Evolutionary conservation across 2,888 invertebrate species (phyloP).

Genomic region (Anaspis maculata): DNA sequence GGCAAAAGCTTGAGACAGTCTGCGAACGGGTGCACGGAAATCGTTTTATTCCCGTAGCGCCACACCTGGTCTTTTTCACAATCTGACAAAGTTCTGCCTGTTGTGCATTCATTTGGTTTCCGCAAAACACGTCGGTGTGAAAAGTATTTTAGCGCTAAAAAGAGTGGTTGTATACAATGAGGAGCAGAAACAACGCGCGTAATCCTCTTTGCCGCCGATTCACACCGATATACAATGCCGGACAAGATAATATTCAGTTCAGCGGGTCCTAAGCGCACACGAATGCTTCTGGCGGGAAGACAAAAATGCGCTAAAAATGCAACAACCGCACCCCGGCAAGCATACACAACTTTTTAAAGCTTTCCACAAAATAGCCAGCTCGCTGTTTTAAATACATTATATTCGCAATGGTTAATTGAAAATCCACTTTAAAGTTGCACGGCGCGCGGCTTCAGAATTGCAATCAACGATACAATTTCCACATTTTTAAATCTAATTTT

Average conservation of each 20-base stretch:
- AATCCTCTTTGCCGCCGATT: slow-evolving; percentile 21
- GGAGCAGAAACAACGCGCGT: slow-evolving; percentile 13
- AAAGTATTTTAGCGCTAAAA: slow-evolving; percentile 2
- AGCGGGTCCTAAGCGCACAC: slow-evolving; percentile 9
- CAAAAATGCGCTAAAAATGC: slow-evolving; percentile 5
- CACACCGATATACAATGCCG: slow-evolving; percentile 20
- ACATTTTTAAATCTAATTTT: slow-evolving; percentile 40
- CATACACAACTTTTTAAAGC: slow-evolving; percentile 6
- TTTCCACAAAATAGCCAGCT: slow-evolving; percentile 11
- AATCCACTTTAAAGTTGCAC: slow-evolving; percentile 42
- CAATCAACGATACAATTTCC: slow-evolving; percentile 45
- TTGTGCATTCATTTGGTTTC: too few relatives aligned
- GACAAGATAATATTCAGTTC: slow-evolving; percentile 25
- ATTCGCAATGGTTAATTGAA: slow-evolving; percentile 44
- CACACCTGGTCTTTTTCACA: slow-evolving; percentile 11
- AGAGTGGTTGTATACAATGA: slow-evolving; percentile 2
- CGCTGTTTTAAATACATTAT: slow-evolving; percentile 37
- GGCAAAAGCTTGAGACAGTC: too few relatives aligned
- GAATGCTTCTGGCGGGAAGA: slow-evolving; percentile 5
- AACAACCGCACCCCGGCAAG: slow-evolving; percentile 1
- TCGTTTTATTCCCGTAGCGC: slow-evolving; percentile 7
- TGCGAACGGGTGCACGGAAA: slow-evolving; percentile 8
- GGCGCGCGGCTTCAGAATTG: slow-evolving; percentile 31
- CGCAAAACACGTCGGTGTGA: too few relatives aligned
- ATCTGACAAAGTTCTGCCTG: slow-evolving; percentile 7